Base-by-base conservation (phyloP, 1,140 invertebrate species). In the Polypedilum pembai region DNA sequence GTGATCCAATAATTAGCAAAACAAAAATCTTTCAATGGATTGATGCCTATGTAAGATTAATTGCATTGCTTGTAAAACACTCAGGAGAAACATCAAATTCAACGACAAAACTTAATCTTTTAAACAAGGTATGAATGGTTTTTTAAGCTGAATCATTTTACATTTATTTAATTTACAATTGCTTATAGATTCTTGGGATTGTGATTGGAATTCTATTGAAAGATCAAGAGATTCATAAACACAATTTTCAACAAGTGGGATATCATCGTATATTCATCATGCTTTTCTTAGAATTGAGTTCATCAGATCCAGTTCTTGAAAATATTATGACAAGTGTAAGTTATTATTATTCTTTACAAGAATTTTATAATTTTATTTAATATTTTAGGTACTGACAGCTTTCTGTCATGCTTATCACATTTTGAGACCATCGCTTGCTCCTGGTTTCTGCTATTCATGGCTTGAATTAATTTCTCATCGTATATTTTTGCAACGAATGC, bases 371-470 rank as follows among this genome's bases (percentile, higher is more conserved):
- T 73, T 78, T 74, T 77, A 76, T 75, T 79, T 75, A 41, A 80
- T 80, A 76, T 73, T 40, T 73, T 78, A 89, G 87, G 88, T 95
- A 75, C 84, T 95, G 21, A 93, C 91, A 69, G 94, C 93, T 7
- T 96, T 91, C 80, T 96, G 93, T 80, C 95, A 98, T 83, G 96
- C 93, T 0, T 85, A 96, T 74, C 94, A 96, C 77, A 93, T 95
- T 75, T 85, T 99, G 73, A 86, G 92, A 75, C 98, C 98, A n/a
- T 88, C 89, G n/a, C 92, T 96, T 78, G 95, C 94, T 0, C 95
- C 98, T 0, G 96, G 94, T 0, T 99, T 99, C 84, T 93, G 95
- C 73, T 99, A 96, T 82, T 94, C 97, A 15, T 99, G 98, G 98
- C 83, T 99, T 45, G 98, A 99, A 83, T 86, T 99, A 20, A 91